Conservation (phyloP, 1,140 invertebrate genomes). For the Leptinotarsa texana region DNA sequence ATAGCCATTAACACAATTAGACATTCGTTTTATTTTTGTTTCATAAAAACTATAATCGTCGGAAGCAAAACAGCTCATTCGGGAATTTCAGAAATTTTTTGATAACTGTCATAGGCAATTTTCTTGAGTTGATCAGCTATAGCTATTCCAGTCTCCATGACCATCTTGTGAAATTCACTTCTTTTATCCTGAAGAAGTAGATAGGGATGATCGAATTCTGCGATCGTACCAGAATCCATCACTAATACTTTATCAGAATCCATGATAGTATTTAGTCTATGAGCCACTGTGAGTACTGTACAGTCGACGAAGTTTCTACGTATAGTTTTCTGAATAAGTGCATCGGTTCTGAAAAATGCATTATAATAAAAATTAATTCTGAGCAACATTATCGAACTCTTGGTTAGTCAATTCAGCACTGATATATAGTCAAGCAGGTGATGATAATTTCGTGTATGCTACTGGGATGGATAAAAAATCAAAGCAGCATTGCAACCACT, state of each 20-base stretch:
- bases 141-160: slow-evolving; percentile 66
- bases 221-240: slow-evolving; percentile 66
- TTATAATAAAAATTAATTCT: too few relatives aligned
- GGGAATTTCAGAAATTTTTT: background rate
- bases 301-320: slow-evolving; percentile 70
- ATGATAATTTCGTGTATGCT: too few relatives aligned
- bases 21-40: too few relatives aligned
- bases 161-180: slow-evolving; percentile 65
- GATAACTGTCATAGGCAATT: background rate
- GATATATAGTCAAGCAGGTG: too few relatives aligned
- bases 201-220: slow-evolving; percentile 65
- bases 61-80: background rate
- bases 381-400: too few relatives aligned
- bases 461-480: too few relatives aligned
- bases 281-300: slow-evolving; percentile 71
- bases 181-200: slow-evolving; percentile 62
- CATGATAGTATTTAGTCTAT: slow-evolving; percentile 70
- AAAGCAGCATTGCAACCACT: too few relatives aligned
- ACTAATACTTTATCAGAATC: slow-evolving; percentile 76
- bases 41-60: too few relatives aligned
- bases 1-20: too few relatives aligned
- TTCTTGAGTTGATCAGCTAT: slow-evolving; percentile 58
- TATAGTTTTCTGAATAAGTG: slow-evolving; percentile 69
- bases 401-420: too few relatives aligned
- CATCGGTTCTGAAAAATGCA: slow-evolving; percentile 62